Evolutionary conservation across 1,140 invertebrate species (phyloP).

Genomic region (Bactericera cockerelli): DNA sequence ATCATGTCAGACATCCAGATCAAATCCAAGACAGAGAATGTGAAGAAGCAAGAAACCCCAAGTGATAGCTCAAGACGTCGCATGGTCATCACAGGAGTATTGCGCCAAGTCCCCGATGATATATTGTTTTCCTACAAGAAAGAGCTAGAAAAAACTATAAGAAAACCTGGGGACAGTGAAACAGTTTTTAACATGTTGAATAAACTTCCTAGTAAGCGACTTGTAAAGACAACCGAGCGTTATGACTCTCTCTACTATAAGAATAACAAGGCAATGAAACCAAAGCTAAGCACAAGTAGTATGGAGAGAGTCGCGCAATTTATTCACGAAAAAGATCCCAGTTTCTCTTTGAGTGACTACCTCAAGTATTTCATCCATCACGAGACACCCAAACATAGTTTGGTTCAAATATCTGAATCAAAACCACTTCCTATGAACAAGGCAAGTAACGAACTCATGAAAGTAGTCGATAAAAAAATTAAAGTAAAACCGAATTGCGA

Average conservation of each 20-base stretch:
- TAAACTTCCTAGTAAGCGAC: background rate
- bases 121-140: background rate
- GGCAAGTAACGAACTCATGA: background rate
- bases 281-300: background rate
- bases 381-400: background rate
- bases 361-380: background rate
- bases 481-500: background rate
- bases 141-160: background rate
- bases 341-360: background rate
- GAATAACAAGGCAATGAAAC: conserved; percentile 2
- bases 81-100: background rate
- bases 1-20: background rate
- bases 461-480: background rate
- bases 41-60: background rate
- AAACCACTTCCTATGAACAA: background rate
- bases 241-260: background rate
- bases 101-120: background rate
- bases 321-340: background rate
- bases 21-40: background rate
- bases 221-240: background rate
- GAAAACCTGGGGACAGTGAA: conserved; percentile 1
- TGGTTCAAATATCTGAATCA: background rate
- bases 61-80: background rate
- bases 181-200: background rate
- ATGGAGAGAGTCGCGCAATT: background rate